Conservation (phyloP, 1,140 invertebrate genomes). For the Monochamus saltuarius region DNA sequence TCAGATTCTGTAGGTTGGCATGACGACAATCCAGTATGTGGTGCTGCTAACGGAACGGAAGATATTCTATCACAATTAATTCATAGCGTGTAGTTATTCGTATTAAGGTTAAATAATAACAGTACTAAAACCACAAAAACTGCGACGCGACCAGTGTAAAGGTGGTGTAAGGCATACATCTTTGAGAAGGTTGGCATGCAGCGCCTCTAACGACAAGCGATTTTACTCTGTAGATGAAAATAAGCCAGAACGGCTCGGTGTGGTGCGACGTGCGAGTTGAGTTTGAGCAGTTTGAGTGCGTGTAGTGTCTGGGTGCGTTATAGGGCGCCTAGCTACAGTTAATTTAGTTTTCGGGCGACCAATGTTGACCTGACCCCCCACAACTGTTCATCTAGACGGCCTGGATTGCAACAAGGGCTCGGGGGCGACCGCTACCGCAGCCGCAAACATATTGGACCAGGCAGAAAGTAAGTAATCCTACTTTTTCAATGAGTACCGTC, state of each 20-base stretch:
- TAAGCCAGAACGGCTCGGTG: neutral
- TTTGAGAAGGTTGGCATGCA: too few species aligned
- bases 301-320: slow-evolving; percentile 42
- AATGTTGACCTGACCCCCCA: slow-evolving; percentile 45
- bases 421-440: slow-evolving; percentile 43
- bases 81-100: too few species aligned
- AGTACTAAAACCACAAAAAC: too few species aligned
- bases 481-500: neutral
- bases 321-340: slow-evolving; percentile 37
- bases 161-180: too few species aligned
- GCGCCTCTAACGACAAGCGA: too few species aligned
- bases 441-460: slow-evolving; percentile 45
- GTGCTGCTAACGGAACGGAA: too few species aligned
- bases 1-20: too few species aligned
- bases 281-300: slow-evolving; percentile 5
- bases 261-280: slow-evolving; percentile 2
- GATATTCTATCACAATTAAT: too few species aligned
- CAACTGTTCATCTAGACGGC: slow-evolving; percentile 26
- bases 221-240: too few species aligned
- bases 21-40: too few species aligned
- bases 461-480: slow-evolving; percentile 35
- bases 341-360: slow-evolving; percentile 34
- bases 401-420: slow-evolving; percentile 30
- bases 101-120: too few species aligned
- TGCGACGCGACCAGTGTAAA: too few species aligned